Evolutionary conservation across 2,888 invertebrate genomes (phyloP).

Genomic region (Ellobium chinense): DNA sequence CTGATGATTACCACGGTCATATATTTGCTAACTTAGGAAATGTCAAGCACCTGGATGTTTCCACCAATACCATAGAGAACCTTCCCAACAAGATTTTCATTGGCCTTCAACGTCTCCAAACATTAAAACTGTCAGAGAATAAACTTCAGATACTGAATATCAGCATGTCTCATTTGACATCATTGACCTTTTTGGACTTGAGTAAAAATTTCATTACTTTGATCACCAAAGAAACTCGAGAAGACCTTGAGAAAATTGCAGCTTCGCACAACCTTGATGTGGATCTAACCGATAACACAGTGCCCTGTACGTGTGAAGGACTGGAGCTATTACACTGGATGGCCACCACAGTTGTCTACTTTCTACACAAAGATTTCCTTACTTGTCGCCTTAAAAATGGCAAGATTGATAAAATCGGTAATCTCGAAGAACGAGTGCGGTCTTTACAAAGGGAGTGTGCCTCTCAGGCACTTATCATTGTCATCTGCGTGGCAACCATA

Average conservation of each 20-base stretch:
- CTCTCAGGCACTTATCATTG: background rate
- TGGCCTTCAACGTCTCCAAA: background rate
- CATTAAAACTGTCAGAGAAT: background rate
- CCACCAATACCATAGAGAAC: background rate
- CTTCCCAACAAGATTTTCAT: background rate
- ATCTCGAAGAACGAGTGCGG: background rate
- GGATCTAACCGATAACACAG: background rate
- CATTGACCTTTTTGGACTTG: background rate
- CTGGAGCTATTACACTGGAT: background rate
- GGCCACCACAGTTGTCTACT: background rate
- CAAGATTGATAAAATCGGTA: background rate
- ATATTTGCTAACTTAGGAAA: background rate
- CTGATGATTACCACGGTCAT: background rate
- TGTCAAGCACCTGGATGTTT: background rate
- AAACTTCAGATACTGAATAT: background rate
- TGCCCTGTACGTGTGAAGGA: slow-evolving; percentile 4
- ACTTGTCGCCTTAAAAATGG: background rate
- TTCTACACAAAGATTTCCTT: background rate
- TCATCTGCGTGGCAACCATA: background rate
- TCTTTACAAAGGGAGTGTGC: background rate
- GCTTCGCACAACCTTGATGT: background rate
- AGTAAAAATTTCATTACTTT: background rate
- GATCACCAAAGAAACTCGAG: background rate
- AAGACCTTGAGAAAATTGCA: background rate
- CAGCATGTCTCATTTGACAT: background rate